Evolutionary conservation across 2,888 invertebrate genomes (phyloP), one percentile per base, ranked within the genome.

Genomic region (Lasius platythorax): DNA sequence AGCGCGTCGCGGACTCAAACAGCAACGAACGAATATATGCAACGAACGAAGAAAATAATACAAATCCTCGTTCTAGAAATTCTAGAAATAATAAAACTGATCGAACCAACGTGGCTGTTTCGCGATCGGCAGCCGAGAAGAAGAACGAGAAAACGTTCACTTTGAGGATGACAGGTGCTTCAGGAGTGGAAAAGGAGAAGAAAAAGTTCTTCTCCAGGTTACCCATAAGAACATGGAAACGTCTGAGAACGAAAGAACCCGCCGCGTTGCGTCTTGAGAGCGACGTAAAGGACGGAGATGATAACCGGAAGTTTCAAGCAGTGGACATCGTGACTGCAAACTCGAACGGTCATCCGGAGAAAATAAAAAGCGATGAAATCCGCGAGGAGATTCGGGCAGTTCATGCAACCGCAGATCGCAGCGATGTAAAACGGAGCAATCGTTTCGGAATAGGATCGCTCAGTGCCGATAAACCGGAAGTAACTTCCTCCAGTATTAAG

Each of bases 221-320:
- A 68, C 79, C 84, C 2, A 6, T 67, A 43, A 81, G 84, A 81
- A 84, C 53, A 9, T 75, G 72, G 37, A 79, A 74, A 50, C 67
- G 74, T 2, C 12, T 56, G 3, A 37, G 72, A 56, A 82, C 82
- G 30, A 78, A 66, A 64, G 82, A 56, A 70, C 64, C 61, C 4
- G 30, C 15, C 40, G 12, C 23, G 3, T 28, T 8, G 23, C 79
- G 12, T 61, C 37, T 23, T 15, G 50, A 67, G n/a, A 67, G 12
- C 9, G 23, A 53, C 12, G 18, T 23, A 9, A 50, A 23, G 23
- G 0, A 61, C 15, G 63, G 11, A 12, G 53, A 30, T 50, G 46
- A 11, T 61, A 73, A 18, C 6, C 23, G 1, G 46, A 12, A 58
- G 8, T 18, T 28, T n/a, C 30, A 43, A 28, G 12, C 23, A 43